phyloP scores from a whole-genome alignment of 2,797 vertebrate genomes.

The Premnoplex brunnescens region DNA sequence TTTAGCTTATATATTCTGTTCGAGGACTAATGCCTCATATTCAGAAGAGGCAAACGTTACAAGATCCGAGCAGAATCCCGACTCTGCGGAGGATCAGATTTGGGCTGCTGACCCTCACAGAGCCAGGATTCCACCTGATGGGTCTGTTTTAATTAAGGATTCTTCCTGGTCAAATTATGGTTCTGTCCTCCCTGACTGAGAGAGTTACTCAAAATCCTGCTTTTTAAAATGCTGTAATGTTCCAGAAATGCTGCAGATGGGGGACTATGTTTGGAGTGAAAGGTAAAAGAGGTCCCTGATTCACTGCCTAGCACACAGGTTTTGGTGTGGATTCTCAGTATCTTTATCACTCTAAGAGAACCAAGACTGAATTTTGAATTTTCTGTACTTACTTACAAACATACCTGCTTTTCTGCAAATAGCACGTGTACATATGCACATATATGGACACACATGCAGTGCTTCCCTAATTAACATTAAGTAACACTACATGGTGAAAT shows the following conservation, averaged over 20 bases:
- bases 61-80: not conserved
- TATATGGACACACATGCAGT: not conserved
- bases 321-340: not conserved
- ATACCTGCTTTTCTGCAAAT: not conserved
- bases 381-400: not conserved
- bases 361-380: not conserved
- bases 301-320: not conserved
- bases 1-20: constrained; percentile 38
- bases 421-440: not conserved
- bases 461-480: not conserved
- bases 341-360: not conserved
- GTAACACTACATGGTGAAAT: not conserved
- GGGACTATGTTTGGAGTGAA: not conserved
- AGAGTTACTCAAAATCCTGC: not conserved
- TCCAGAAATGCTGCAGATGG: not conserved
- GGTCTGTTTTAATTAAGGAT: constrained; percentile 7
- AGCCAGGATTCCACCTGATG: not conserved
- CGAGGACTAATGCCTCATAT: constrained; percentile 23
- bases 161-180: not conserved
- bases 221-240: not conserved
- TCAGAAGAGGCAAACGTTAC: not conserved
- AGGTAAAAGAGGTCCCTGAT: not conserved
- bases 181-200: not conserved
- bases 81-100: not conserved
- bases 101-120: not conserved